Conservation (phyloP, 2,113 vertebrate species). For the Porphyrio hochstetteri region DNA sequence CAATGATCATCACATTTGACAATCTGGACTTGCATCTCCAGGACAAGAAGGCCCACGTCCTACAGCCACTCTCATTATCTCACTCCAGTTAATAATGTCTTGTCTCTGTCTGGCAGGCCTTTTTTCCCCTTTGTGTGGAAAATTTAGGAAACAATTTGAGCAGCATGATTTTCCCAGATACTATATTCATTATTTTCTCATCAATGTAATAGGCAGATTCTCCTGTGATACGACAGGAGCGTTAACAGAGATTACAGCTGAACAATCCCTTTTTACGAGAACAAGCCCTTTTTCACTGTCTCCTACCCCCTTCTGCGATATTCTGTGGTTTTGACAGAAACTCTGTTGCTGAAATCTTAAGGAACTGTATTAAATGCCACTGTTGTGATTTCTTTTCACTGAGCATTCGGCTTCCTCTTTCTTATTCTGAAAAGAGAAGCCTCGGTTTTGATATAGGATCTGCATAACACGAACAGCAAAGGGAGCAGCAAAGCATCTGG, state of each 20-base stretch:
- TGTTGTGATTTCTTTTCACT: slow-evolving; percentile 37
- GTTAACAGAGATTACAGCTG: background rate
- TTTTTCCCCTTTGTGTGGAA: background rate
- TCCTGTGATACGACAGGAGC: background rate
- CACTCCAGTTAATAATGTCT: slow-evolving; percentile 20
- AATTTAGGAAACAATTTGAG: slow-evolving; percentile 24
- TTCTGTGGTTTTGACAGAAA: slow-evolving; percentile 36
- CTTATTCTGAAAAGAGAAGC: slow-evolving; percentile 1
- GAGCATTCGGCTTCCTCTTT: background rate
- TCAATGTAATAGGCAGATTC: slow-evolving; percentile 57
- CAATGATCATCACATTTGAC: background rate
- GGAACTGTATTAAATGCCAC: background rate
- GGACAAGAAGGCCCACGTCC: background rate
- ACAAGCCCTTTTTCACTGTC: slow-evolving; percentile 24
- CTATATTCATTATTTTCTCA: slow-evolving; percentile 29
- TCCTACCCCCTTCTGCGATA: background rate
- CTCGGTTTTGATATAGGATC: background rate
- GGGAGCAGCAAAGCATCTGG: background rate
- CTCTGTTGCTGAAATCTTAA: slow-evolving; percentile 26
- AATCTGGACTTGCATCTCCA: slow-evolving; percentile 16
- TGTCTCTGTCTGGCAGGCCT: background rate
- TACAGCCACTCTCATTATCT: background rate
- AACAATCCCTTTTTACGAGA: background rate
- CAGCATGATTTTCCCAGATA: slow-evolving; percentile 37
- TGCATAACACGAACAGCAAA: background rate